Evolutionary conservation across 2,113 vertebrate species (phyloP).

Genomic region (Macquaria australasica): DNA sequence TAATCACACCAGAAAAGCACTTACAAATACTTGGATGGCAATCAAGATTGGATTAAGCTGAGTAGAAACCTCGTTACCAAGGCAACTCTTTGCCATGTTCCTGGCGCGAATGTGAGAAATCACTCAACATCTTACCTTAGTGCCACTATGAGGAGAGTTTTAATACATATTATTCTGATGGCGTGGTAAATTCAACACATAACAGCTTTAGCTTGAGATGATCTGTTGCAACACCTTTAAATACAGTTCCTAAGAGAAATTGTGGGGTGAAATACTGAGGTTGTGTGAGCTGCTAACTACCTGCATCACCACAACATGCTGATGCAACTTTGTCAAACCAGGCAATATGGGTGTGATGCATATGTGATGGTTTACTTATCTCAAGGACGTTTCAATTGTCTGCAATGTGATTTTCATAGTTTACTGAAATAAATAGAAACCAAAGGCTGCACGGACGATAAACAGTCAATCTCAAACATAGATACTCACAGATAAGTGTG

Average conservation of each 20-base stretch:
- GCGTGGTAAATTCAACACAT: neutral
- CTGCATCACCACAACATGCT: neutral
- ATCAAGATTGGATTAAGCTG: constrained; percentile 7
- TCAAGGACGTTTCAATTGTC: neutral
- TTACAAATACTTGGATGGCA: neutral
- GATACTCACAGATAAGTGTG: neutral
- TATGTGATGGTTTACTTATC: neutral
- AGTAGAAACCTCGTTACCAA: neutral
- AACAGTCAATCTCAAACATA: neutral
- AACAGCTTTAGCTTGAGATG: neutral
- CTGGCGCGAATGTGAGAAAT: neutral
- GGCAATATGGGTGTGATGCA: neutral
- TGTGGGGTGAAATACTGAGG: neutral
- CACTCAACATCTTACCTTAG: neutral
- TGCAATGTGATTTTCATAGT: neutral
- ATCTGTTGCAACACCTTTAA: neutral
- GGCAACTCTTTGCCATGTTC: constrained; percentile 3
- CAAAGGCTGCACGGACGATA: neutral
- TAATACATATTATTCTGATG: neutral
- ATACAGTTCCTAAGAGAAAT: neutral
- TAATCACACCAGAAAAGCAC: neutral
- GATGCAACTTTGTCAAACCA: neutral
- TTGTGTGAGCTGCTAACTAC: neutral
- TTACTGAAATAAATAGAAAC: neutral
- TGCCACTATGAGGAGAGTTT: neutral